These are phyloP conservation scores for Anaspis maculata DNA, from an alignment of 2,888 invertebrate genomes.

Conservation along the genomic window DNA sequence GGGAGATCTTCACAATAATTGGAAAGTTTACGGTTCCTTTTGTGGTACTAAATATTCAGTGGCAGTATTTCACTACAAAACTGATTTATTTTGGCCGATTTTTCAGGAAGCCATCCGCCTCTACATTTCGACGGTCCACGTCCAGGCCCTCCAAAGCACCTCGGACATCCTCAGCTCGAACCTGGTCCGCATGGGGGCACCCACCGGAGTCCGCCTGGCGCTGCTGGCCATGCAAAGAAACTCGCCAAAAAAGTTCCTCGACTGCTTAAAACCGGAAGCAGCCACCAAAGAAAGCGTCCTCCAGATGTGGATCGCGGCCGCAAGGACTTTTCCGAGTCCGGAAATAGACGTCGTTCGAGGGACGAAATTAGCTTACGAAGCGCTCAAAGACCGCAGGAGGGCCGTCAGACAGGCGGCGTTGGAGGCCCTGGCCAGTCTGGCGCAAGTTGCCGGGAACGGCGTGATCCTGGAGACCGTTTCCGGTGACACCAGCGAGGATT, in stretches of 20 bases:
- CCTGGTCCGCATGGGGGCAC: conserved; percentile 43
- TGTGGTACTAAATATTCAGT: too few species aligned
- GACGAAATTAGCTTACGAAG: conserved; percentile 32
- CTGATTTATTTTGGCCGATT: too few species aligned
- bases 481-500: conserved; percentile 36
- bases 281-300: conserved; percentile 57
- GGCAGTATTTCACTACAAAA: too few species aligned
- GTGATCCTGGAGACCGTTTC: conserved; percentile 50
- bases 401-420: conserved; percentile 70
- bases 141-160: conserved; percentile 36
- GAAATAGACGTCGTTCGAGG: conserved; percentile 53
- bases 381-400: conserved; percentile 52
- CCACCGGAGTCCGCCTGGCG: conserved; percentile 45
- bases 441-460: conserved; percentile 58
- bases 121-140: conserved; percentile 27
- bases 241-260: conserved; percentile 35
- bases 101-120: conserved; percentile 30
- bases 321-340: conserved; percentile 70
- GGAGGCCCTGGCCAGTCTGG: conserved; percentile 70
- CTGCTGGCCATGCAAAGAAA: conserved; percentile 46
- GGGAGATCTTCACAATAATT: too few species aligned
- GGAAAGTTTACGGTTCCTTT: too few species aligned
- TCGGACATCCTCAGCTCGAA: conserved; percentile 41
- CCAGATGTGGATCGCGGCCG: conserved; percentile 66
- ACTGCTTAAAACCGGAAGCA: conserved; percentile 6